Evolutionary conservation across 2,888 invertebrate genomes (phyloP), one percentile per base, ranked within the genome.

Genomic region (Tridacna crocea): DNA sequence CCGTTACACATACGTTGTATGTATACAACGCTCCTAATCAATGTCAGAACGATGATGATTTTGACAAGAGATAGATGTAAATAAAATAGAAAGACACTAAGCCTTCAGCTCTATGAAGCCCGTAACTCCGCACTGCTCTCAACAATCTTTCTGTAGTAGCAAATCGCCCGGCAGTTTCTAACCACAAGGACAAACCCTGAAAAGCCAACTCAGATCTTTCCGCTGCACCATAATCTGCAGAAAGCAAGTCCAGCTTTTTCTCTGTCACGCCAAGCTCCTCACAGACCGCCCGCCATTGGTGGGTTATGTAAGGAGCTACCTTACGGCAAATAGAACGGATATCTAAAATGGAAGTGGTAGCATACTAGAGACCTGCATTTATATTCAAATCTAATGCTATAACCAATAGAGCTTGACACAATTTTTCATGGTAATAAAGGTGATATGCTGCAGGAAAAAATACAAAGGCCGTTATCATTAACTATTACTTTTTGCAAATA

Each of bases 211-310:
- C 83, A 22, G 90, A 88, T 36, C 77, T 76, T 26, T 75, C 77
- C 26, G 72, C 26, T 46, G 72, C 74, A 17, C 61, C 78, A 17
- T 78, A 60, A 11, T 81, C 76, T 0, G 60, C 75, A 26, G 84
- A 85, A 12, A 90, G 26, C 15, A 79, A 58, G 60, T 82, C 81
- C 0, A 90, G 72, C 19, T 77, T 82, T 19, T 72, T 72, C 55
- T 88, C 88, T 17, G 85, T 72, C 13, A 90, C 84, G 2, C 88
- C 89, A 0, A 90, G 85, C 46, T 88, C 88, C 27, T 78, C 83
- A 72, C 88, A 88, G 8, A 90, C 88, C n/a, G 88, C 87, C 60
- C 85, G 82, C 90, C 90, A 90, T 70, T 88, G 87, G 26, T 85
- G 87, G 19, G 79, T 80, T 12, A 90, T 88, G 72, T 88, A 88